Evolutionary conservation across 2,113 vertebrate species (phyloP).

Genomic region (Calonectris borealis): DNA sequence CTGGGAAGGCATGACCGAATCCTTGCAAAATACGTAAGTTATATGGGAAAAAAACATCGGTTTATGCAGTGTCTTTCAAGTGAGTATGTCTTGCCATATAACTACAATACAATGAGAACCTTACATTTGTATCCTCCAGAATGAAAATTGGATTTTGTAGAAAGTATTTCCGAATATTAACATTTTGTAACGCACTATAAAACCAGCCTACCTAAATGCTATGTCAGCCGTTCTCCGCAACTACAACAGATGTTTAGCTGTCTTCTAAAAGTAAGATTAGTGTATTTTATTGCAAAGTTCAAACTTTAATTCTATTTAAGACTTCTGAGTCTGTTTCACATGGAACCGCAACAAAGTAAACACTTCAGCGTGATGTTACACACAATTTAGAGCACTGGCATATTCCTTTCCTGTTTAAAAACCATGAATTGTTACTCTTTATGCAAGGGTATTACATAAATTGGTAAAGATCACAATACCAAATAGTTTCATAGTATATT

Average conservation of each 20-base stretch:
- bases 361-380: background rate
- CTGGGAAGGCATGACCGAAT: constrained; percentile 99
- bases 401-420: background rate
- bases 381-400: background rate
- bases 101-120: background rate
- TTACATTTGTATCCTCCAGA: background rate
- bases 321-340: background rate
- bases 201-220: background rate
- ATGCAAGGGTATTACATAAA: background rate
- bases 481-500: background rate
- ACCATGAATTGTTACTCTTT: background rate
- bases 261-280: background rate
- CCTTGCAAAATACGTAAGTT: constrained; percentile 69
- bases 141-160: background rate
- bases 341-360: background rate
- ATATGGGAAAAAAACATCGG: background rate
- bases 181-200: background rate
- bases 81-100: background rate
- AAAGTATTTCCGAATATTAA: background rate
- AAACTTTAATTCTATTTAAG: background rate
- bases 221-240: background rate
- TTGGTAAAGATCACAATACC: background rate
- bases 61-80: background rate
- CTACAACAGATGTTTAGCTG: background rate
- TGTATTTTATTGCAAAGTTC: background rate